Conservation (phyloP, 2,888 invertebrate species). For the Eudasyphora cyanicolor region DNA sequence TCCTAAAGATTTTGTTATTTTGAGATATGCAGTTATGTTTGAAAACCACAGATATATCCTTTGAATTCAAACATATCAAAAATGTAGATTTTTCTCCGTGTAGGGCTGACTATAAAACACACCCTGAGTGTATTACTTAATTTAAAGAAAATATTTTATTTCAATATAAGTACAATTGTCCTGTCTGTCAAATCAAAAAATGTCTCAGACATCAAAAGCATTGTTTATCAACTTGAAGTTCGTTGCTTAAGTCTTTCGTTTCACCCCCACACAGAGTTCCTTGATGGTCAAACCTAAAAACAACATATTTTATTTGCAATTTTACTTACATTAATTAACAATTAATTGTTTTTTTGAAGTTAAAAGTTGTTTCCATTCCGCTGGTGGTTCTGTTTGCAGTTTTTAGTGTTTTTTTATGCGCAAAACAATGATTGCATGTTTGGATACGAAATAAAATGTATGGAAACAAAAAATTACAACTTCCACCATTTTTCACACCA, state of each 20-base stretch:
- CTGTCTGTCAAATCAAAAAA: too few species aligned
- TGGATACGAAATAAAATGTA: neutral
- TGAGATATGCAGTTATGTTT: too few species aligned
- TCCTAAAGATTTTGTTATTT: too few species aligned
- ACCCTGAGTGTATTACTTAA: too few species aligned
- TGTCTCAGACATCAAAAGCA: too few species aligned
- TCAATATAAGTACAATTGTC: too few species aligned
- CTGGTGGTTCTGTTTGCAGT: neutral
- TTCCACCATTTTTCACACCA: constrained; percentile 65
- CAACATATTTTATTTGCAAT: neutral
- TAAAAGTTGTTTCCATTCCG: constrained; percentile 2
- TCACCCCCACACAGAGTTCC: neutral
- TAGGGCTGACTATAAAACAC: too few species aligned
- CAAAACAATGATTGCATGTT: constrained; percentile 32
- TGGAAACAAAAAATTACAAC: constrained; percentile 55
- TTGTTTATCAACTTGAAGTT: too few species aligned
- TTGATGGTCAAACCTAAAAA: neutral
- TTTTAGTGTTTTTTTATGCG: neutral
- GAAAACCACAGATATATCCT: too few species aligned
- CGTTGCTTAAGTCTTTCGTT: constrained; percentile 38
- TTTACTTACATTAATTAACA: neutral
- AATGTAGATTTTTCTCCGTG: too few species aligned
- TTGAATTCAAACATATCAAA: too few species aligned
- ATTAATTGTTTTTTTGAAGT: neutral
- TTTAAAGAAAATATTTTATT: too few species aligned